phyloP scores from a whole-genome alignment of 1,140 invertebrate genomes.

The Drosophila mauritiana region DNA sequence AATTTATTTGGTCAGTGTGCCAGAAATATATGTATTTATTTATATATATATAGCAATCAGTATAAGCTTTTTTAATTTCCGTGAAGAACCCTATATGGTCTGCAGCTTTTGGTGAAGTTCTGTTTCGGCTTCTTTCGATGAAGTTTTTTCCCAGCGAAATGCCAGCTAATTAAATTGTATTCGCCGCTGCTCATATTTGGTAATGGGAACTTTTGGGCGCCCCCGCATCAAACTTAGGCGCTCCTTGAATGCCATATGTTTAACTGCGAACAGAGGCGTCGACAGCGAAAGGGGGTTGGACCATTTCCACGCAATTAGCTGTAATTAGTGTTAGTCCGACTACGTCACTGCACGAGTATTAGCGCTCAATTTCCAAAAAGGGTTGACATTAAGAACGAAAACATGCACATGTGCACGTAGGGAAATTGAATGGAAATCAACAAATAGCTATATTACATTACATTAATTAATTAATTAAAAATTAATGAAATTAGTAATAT shows the following conservation, averaged over 20 bases:
- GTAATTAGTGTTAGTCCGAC: constrained; percentile 21
- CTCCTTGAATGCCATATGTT: constrained; percentile 28
- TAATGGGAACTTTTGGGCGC: constrained; percentile 18
- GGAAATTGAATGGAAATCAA: not conserved
- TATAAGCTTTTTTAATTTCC: constrained; percentile 47
- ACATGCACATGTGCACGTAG: constrained; percentile 2
- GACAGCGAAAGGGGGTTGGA: not conserved
- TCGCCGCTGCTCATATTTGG: constrained; percentile 49
- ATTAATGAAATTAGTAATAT: too few relatives aligned
- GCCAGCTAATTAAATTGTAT: constrained; percentile 57
- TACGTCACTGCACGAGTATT: constrained; percentile 16
- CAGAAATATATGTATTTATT: constrained; percentile 10
- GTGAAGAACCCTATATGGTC: constrained; percentile 46
- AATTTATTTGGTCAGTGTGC: too few relatives aligned
- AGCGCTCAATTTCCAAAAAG: constrained; percentile 30
- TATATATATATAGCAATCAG: constrained; percentile 16
- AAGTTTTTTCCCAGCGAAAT: constrained; percentile 55
- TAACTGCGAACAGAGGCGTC: constrained; percentile 5
- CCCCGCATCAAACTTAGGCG: constrained; percentile 14
- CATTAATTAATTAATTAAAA: not conserved
- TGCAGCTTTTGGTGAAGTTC: constrained; percentile 21
- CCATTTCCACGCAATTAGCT: constrained; percentile 9
- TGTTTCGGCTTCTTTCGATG: constrained; percentile 6
- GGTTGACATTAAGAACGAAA: constrained; percentile 40
- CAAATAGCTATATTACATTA: not conserved